Evolutionary conservation across 2,888 invertebrate genomes (phyloP).

Genomic region (Xestoiulus laeticollis): DNA sequence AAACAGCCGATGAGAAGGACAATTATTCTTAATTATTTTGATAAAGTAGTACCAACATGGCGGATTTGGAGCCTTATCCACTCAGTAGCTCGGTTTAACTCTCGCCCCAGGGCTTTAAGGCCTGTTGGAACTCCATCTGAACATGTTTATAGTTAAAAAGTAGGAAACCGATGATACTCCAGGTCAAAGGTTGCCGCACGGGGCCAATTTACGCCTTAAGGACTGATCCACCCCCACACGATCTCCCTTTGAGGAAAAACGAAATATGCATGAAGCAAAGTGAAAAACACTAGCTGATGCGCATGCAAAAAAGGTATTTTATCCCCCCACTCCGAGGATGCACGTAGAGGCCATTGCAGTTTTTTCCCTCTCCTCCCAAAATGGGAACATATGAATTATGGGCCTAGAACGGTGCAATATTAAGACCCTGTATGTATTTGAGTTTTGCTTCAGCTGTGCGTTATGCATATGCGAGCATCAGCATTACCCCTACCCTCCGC

Average conservation of each 20-base stretch:
- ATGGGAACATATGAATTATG: constrained; percentile 32
- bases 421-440: neutral
- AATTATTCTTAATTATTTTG: too few species aligned
- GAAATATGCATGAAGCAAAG: neutral
- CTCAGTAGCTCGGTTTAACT: too few species aligned
- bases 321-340: neutral
- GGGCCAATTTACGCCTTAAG: neutral
- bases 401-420: neutral
- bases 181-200: neutral
- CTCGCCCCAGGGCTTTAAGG: too few species aligned
- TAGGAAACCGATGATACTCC: neutral
- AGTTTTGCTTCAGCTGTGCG: constrained; percentile 28
- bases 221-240: neutral
- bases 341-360: neutral
- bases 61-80: too few species aligned
- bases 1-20: too few species aligned
- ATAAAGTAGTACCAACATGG: too few species aligned
- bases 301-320: neutral
- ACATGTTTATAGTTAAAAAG: too few species aligned
- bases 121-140: too few species aligned
- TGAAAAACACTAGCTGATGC: neutral
- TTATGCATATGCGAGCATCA: constrained; percentile 1
- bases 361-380: neutral
- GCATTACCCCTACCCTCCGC: constrained; percentile 16
- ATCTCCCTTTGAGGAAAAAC: neutral